These are phyloP conservation scores for Argyrosomus regius DNA, from an alignment of 2,797 vertebrate genomes.

Conservation along the genomic window DNA sequence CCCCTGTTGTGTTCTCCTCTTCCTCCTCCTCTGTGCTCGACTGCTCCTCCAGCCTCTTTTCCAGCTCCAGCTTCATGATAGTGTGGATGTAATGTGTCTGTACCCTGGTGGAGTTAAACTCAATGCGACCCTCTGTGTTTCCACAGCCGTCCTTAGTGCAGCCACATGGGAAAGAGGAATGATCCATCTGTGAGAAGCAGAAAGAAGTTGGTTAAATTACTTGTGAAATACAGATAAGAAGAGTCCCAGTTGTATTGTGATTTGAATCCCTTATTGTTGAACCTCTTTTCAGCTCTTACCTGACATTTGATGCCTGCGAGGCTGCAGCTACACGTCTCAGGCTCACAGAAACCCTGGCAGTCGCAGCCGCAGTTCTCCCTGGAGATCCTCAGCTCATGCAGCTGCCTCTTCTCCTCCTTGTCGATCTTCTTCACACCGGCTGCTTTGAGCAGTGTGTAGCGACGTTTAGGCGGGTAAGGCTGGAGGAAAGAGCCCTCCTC, in stretches of 20 bases:
- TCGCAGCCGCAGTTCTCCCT: conserved; percentile 95
- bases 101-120: conserved; percentile 95
- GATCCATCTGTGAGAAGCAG: conserved; percentile 90
- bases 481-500: conserved; percentile 93
- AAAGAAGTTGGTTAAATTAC: conserved; percentile 22
- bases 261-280: not conserved
- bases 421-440: conserved; percentile 95
- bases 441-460: conserved; percentile 91
- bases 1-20: conserved; percentile 63
- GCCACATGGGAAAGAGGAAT: conserved; percentile 96
- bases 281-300: conserved; percentile 79
- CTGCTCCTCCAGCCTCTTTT: conserved; percentile 91
- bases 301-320: conserved; percentile 97
- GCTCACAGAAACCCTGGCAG: conserved; percentile 95
- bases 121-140: conserved; percentile 94
- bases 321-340: conserved; percentile 95
- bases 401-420: conserved; percentile 94
- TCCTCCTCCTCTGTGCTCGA: conserved; percentile 75
- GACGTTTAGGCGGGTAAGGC: conserved; percentile 91
- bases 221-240: conserved; percentile 9
- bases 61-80: conserved; percentile 96
- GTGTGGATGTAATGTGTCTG: conserved; percentile 98
- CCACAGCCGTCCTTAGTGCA: conserved; percentile 95
- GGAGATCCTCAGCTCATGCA: conserved; percentile 92
- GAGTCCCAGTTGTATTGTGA: not conserved